These are phyloP conservation scores for Lynx canadensis DNA, from an alignment of 2,113 vertebrate genomes.

Conservation along the genomic window DNA sequence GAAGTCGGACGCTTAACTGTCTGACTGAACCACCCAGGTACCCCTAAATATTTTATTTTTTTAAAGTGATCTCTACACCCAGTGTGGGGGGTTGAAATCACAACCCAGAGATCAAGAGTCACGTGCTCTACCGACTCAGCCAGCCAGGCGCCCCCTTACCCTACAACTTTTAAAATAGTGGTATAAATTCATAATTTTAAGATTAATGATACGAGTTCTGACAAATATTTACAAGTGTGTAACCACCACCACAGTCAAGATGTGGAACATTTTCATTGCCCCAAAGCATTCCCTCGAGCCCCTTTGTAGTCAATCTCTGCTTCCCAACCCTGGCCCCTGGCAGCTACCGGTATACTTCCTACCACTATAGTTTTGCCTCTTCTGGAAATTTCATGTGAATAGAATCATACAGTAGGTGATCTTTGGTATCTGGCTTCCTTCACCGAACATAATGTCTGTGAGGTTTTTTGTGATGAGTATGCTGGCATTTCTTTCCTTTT, in stretches of 20 bases:
- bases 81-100: background rate
- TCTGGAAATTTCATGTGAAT: background rate
- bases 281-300: background rate
- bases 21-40: too few relatives aligned
- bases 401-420: background rate
- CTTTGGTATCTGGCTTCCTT: background rate
- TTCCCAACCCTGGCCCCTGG: background rate
- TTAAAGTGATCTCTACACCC: background rate
- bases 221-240: background rate
- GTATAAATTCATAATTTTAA: background rate
- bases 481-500: background rate
- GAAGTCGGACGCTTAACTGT: too few relatives aligned
- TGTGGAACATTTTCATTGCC: background rate
- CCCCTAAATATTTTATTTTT: background rate
- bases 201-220: background rate
- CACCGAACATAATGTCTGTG: background rate
- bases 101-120: background rate
- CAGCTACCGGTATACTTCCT: background rate
- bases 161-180: background rate
- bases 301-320: background rate
- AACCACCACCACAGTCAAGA: background rate
- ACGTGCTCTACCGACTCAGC: background rate
- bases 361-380: background rate
- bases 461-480: background rate
- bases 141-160: background rate